phyloP scores from a whole-genome alignment of 1,140 invertebrate species.

The Uloborus diversus region DNA sequence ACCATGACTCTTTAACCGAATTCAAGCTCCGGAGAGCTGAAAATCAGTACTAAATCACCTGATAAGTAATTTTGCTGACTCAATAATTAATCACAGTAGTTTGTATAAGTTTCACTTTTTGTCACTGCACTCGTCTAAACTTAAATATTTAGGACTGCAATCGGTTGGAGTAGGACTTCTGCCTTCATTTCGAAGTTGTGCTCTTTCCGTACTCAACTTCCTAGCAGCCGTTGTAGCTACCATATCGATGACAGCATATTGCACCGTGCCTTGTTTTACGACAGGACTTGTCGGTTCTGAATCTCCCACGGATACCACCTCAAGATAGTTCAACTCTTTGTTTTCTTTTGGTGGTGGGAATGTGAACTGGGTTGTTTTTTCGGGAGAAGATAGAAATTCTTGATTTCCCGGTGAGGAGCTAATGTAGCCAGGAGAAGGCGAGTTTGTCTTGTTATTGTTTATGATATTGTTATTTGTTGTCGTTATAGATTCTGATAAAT shows the following conservation, averaged over 20 bases:
- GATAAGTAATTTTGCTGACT: too few species aligned
- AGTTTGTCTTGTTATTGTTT: constrained; percentile 42
- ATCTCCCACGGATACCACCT: constrained; percentile 45
- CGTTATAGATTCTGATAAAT: not conserved
- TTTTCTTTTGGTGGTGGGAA: constrained; percentile 54
- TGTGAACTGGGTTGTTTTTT: constrained; percentile 35
- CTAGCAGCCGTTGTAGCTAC: constrained; percentile 49
- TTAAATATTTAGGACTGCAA: constrained; percentile 44
- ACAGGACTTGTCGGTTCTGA: constrained; percentile 46
- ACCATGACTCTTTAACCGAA: too few species aligned
- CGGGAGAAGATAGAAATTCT: constrained; percentile 22
- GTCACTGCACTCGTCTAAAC: constrained; percentile 12
- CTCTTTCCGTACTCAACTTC: constrained; percentile 52
- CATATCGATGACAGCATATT: constrained; percentile 55
- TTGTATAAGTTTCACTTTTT: constrained; percentile 20
- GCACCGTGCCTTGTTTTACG: constrained; percentile 37
- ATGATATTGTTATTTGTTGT: constrained; percentile 29
- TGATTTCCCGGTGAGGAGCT: constrained; percentile 48
- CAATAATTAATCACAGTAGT: not conserved
- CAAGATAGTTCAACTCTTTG: constrained; percentile 56
- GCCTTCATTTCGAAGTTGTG: constrained; percentile 31
- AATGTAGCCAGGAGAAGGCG: constrained; percentile 51
- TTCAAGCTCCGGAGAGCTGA: too few species aligned
- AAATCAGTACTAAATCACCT: constrained; percentile 19
- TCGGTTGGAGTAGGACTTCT: constrained; percentile 42